Evolutionary conservation across 2,888 invertebrate species (phyloP), one percentile per base, ranked within the genome.

Genomic region (Tricholauxania praeusta): DNA sequence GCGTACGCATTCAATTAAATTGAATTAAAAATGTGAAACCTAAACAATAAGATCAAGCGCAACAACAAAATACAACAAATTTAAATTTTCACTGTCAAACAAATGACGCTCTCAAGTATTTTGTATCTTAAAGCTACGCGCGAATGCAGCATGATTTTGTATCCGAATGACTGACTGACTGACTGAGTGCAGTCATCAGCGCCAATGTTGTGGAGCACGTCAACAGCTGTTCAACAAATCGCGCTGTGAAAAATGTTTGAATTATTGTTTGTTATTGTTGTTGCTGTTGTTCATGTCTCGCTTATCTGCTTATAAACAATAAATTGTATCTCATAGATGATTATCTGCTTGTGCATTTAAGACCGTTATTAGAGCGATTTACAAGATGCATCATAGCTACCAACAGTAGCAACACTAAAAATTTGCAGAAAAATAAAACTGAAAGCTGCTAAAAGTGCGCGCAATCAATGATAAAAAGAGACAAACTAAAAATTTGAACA

Each of bases 301-400:
- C 15, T 69, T 28, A 73, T 68, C 70, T 60, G 64, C 73, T 19
- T 49, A 64, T 57, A 57, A 68, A 52, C 47, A 28, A 12, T 22
- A 19, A 48, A 49, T 64, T 68, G 14, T 19, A 57, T 68, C 48
- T 47, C 12, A 15, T 66, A 32, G 66, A 66, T 66, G 39, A 14
- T 66, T 52, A 66, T 66, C 66, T 39, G 52, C 53, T 39, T 39
- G 39, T 39, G 78, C 77, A 79, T 77, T 82, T 82, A 82, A 81
- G 76, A 72, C 78, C 79, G 82, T 82, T 82, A 82, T 82, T 82
- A 82, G 82, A 82, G 82, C 82, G 73, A 47, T 66, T 64, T 69
- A 69, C 22, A 22, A 39, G 32, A 28, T 60, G 60, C 19, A 19
- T 12, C 60, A 22, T 8, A 10, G 15, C 15, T 17, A 39, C 39